These are phyloP conservation scores for Amniataba percoides DNA, from an alignment of 2,797 vertebrate genomes.

Conservation along the genomic window DNA sequence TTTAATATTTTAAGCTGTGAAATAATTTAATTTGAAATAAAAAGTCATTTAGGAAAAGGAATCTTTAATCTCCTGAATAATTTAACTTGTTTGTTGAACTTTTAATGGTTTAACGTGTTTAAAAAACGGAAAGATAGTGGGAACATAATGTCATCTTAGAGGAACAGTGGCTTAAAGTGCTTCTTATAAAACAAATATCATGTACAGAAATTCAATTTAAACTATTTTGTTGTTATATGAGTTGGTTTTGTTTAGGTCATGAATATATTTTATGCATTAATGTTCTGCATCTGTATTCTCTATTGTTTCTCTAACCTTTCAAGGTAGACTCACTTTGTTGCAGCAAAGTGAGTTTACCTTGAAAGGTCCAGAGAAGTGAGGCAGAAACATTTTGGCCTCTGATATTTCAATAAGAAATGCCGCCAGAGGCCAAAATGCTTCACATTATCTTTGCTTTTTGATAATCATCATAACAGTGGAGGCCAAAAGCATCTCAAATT, in stretches of 20 bases:
- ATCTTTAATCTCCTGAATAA: not conserved
- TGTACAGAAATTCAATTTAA: not conserved
- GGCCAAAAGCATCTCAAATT: slow-evolving; percentile 1
- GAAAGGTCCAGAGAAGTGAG: not conserved
- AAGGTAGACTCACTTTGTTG: too few relatives aligned
- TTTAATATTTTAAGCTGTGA: not conserved
- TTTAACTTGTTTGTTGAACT: not conserved
- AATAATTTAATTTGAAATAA: not conserved
- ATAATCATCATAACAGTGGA: not conserved
- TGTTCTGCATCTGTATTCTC: not conserved
- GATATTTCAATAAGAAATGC: not conserved
- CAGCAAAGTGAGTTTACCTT: slow-evolving; percentile 5
- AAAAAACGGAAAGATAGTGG: not conserved
- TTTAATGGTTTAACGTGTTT: not conserved
- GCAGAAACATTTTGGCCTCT: not conserved
- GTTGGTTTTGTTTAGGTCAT: not conserved
- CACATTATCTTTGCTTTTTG: not conserved
- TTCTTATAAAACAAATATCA: not conserved
- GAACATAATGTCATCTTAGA: not conserved
- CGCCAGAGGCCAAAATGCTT: not conserved
- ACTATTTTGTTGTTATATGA: not conserved
- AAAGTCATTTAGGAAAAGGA: not conserved
- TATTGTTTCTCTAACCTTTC: slow-evolving; percentile 9
- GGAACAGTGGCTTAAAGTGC: not conserved
- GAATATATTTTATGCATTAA: not conserved